phyloP scores from a whole-genome alignment of 2,113 vertebrate genomes.

The Centropus bengalensis region DNA sequence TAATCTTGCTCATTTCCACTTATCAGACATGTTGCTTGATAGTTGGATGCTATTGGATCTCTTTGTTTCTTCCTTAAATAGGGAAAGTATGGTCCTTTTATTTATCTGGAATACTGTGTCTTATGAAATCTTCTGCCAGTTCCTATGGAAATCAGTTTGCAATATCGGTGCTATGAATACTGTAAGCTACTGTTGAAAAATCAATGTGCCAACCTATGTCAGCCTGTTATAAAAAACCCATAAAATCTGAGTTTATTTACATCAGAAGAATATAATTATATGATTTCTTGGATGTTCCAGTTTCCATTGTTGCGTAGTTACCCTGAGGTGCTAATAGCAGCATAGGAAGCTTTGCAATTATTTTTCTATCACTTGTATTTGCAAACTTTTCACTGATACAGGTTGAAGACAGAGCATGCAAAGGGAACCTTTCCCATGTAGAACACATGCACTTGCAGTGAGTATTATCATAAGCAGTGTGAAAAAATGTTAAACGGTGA shows the following conservation, averaged over 20 bases:
- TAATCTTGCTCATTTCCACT: neutral
- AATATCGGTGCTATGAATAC: neutral
- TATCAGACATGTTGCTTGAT: neutral
- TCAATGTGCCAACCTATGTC: neutral
- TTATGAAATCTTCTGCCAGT: neutral
- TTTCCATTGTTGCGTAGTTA: neutral
- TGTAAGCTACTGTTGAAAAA: neutral
- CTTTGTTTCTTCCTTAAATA: neutral
- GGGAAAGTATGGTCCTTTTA: neutral
- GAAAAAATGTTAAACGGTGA: neutral
- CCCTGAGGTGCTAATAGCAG: neutral
- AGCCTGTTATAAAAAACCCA: neutral
- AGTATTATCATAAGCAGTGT: neutral
- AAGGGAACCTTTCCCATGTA: neutral
- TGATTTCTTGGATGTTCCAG: neutral
- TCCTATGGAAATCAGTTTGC: neutral
- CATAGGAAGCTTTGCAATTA: neutral
- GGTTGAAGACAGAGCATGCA: neutral
- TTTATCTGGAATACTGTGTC: neutral
- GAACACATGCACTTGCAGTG: neutral
- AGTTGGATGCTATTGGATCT: neutral
- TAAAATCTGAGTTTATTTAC: neutral
- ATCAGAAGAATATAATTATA: neutral
- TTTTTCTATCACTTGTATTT: neutral
- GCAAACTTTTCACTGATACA: neutral